Percentiles rank a stretch among this genome's conserved stretches.
Conservation (phyloP, 2,113 vertebrate species). For the Podocnemis expansa region DNA sequence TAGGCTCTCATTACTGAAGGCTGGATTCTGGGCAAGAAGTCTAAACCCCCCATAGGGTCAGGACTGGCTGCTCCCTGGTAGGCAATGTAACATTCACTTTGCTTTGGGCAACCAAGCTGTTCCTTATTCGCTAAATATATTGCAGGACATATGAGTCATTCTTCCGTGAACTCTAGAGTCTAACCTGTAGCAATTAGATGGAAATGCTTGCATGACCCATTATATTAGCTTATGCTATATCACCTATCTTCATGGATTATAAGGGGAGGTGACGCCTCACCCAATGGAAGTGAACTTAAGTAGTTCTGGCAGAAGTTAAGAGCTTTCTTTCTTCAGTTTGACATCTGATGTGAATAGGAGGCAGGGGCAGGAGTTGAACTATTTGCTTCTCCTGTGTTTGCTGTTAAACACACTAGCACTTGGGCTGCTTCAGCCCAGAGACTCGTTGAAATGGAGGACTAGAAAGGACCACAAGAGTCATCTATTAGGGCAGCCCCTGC, state of each 20-base stretch:
- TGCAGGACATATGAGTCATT: constrained; percentile 60
- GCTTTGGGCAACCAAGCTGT: neutral
- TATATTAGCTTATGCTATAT: constrained; percentile 73
- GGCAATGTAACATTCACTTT: neutral
- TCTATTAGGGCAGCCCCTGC: neutral
- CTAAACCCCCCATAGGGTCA: neutral
- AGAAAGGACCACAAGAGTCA: neutral
- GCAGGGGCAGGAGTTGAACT: neutral
- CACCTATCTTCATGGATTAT: constrained; percentile 66
- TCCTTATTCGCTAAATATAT: constrained; percentile 51
- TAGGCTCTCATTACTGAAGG: neutral
- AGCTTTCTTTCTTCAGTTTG: neutral
- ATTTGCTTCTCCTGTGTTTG: neutral
- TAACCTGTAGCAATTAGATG: constrained; percentile 73
- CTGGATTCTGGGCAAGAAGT: neutral
- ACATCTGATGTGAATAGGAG: constrained; percentile 44
- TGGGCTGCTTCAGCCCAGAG: neutral
- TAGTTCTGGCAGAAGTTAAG: constrained; percentile 48
- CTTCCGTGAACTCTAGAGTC: constrained; percentile 47
- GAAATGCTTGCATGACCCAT: constrained; percentile 72
- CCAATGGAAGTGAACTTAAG: neutral
- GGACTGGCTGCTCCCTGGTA: neutral
- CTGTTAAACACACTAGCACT: neutral
- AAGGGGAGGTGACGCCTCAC: neutral
- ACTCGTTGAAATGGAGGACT: neutral